These are phyloP conservation scores for Chelmon rostratus DNA, from an alignment of 2,797 vertebrate species.

Conservation along the genomic window DNA sequence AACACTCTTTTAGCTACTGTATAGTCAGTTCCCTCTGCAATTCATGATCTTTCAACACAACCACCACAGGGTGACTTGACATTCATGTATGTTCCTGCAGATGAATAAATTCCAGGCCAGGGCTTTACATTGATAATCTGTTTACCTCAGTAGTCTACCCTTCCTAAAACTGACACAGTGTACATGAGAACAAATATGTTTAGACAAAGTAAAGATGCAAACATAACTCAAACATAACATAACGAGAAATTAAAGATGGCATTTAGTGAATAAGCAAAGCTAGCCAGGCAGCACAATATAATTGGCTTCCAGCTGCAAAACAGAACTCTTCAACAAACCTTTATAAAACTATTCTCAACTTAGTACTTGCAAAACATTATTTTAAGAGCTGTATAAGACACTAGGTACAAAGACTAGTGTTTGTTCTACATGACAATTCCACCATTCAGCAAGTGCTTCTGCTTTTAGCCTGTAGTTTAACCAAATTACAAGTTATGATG, in stretches of 20 bases:
- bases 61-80: constrained; percentile 15
- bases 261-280: constrained; percentile 5
- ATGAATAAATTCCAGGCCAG: background rate
- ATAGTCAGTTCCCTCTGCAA: background rate
- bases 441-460: constrained; percentile 35
- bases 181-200: background rate
- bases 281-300: background rate
- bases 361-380: constrained; percentile 15
- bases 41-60: background rate
- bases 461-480: constrained; percentile 43
- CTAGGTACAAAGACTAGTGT: constrained; percentile 4
- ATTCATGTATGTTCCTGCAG: background rate
- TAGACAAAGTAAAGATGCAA: background rate
- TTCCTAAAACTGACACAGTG: background rate
- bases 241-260: no score
- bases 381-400: background rate
- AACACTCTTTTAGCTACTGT: background rate
- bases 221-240: no score
- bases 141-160: background rate
- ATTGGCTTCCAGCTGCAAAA: constrained; percentile 10
- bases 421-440: constrained; percentile 4
- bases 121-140: background rate
- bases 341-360: constrained; percentile 13
- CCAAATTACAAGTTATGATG: constrained; percentile 58
- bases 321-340: constrained; percentile 7